Evolutionary conservation across 1,140 invertebrate genomes (phyloP).

Genomic region (Drosophila jambulina): DNA sequence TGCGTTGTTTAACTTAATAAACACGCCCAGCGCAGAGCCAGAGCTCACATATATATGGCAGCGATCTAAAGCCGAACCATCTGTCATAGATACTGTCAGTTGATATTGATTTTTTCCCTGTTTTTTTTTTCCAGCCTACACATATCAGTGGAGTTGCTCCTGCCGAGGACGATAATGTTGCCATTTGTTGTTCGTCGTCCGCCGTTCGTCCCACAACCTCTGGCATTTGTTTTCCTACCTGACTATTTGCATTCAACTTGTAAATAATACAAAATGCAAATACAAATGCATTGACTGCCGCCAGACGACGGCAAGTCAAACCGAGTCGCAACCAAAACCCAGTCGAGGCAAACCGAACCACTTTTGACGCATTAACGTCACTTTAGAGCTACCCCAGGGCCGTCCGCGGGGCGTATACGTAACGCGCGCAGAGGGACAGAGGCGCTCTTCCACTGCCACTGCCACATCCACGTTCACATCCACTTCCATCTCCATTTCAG

Average conservation of each 20-base stretch:
- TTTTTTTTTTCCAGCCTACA: slow-evolving; percentile 20
- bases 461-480: slow-evolving; percentile 1
- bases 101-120: slow-evolving; percentile 52
- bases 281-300: slow-evolving; percentile 59
- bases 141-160: slow-evolving; percentile 5
- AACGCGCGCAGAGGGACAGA: slow-evolving; percentile 12
- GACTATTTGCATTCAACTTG: slow-evolving; percentile 74
- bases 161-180: slow-evolving; percentile 42
- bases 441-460: slow-evolving; percentile 13
- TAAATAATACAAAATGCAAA: slow-evolving; percentile 81
- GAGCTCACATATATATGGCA: slow-evolving; percentile 14
- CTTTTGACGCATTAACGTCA: slow-evolving; percentile 81
- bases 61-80: slow-evolving; percentile 64
- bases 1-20: slow-evolving; percentile 75
- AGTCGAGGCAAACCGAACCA: slow-evolving; percentile 66
- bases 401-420: slow-evolving; percentile 41
- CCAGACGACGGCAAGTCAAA: slow-evolving; percentile 47
- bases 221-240: slow-evolving; percentile 56
- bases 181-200: slow-evolving; percentile 59
- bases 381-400: slow-evolving; percentile 37
- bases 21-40: slow-evolving; percentile 45
- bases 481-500: slow-evolving; percentile 70
- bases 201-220: slow-evolving; percentile 7
- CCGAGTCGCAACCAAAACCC: slow-evolving; percentile 43
- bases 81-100: slow-evolving; percentile 81